These are phyloP conservation scores for Rhynchotus rufescens DNA, from an alignment of 2,797 vertebrate species.

Conservation along the genomic window DNA sequence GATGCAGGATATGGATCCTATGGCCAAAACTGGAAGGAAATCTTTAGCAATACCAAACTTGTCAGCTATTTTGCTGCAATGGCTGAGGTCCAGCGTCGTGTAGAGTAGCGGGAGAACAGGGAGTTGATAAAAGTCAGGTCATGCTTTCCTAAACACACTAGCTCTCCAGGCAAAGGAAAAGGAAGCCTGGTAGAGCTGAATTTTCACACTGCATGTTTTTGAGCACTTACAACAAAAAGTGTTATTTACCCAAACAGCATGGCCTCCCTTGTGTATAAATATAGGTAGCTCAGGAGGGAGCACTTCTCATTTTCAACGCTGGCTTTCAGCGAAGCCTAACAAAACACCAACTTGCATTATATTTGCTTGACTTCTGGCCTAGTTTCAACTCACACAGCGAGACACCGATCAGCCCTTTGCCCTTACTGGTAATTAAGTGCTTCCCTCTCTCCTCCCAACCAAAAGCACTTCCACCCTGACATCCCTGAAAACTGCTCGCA, in stretches of 20 bases:
- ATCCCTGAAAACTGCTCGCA: not conserved
- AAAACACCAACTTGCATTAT: not conserved
- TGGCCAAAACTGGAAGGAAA: not conserved
- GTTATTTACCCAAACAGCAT: slow-evolving; percentile 30
- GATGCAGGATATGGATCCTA: not conserved
- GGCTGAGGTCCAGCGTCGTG: not conserved
- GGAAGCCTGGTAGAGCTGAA: slow-evolving; percentile 46
- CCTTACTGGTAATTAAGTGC: not conserved
- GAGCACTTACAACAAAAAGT: slow-evolving; percentile 44
- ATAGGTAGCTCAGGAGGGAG: not conserved
- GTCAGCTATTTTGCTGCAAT: fast-evolving
- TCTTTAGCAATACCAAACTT: not conserved
- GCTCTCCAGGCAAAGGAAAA: slow-evolving; percentile 30
- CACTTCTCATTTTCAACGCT: slow-evolving; percentile 40
- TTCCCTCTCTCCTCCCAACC: not conserved
- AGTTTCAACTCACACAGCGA: not conserved
- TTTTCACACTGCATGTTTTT: not conserved
- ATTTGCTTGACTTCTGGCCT: not conserved
- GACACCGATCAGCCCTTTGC: not conserved
- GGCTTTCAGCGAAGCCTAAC: slow-evolving; percentile 24
- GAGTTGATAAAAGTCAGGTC: not conserved
- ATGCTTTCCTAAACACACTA: not conserved
- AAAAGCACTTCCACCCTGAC: not conserved
- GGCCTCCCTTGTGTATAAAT: not conserved
- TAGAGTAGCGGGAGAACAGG: fast-evolving